Evolutionary conservation across 2,113 vertebrate genomes (phyloP).

Genomic region (Nannobrachium achirus): DNA sequence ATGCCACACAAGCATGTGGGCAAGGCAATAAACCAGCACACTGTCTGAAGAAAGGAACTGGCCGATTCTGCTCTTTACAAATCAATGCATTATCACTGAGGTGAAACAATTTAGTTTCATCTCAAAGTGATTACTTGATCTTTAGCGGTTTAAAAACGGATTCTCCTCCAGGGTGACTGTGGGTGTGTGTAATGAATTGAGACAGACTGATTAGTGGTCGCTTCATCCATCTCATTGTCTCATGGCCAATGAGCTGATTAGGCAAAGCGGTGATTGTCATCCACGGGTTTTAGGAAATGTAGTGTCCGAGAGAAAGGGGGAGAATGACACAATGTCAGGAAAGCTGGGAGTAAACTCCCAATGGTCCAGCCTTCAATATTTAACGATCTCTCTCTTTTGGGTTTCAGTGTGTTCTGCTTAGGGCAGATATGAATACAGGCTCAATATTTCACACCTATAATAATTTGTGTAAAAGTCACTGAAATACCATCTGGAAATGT

Average conservation of each 20-base stretch:
- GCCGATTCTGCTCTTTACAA: too few species aligned
- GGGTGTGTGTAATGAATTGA: constrained; percentile 23
- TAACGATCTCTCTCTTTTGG: constrained; percentile 67
- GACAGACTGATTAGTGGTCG: background rate
- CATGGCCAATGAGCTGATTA: constrained; percentile 45
- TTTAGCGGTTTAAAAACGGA: too few species aligned
- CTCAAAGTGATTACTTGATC: too few species aligned
- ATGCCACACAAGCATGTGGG: too few species aligned
- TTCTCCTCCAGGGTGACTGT: background rate
- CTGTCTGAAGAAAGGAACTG: too few species aligned
- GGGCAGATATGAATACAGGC: constrained; percentile 48
- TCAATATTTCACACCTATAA: constrained; percentile 55
- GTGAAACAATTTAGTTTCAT: too few species aligned
- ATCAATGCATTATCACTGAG: too few species aligned
- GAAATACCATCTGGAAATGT: constrained; percentile 35
- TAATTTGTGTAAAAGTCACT: constrained; percentile 51
- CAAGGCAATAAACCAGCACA: too few species aligned
- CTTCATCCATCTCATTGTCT: too few species aligned
- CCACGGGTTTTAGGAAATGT: constrained; percentile 49
- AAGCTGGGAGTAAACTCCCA: constrained; percentile 69
- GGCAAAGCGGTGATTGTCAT: constrained; percentile 47
- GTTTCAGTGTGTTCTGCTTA: constrained; percentile 46
- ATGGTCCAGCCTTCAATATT: constrained; percentile 74
- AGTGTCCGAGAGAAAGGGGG: constrained; percentile 21
- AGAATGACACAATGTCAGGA: constrained; percentile 50